A percentile compares a stretch with the other conserved stretches of the same genome.
phyloP scores from a whole-genome alignment of 2,888 invertebrate species.

The Mythimna impura region DNA sequence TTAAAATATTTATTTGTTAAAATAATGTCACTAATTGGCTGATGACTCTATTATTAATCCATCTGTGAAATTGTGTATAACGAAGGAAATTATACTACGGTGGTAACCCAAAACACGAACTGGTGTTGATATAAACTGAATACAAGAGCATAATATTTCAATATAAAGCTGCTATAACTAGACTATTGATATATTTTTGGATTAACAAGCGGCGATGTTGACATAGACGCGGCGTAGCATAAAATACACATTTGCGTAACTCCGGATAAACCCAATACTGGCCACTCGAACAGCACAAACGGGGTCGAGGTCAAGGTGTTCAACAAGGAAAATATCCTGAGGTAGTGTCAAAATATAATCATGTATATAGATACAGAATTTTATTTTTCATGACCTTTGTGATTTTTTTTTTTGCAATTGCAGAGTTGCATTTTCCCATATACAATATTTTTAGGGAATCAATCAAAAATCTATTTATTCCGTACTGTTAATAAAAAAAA shows the following conservation, averaged over 20 bases:
- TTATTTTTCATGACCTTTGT: conserved; percentile 34
- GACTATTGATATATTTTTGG: conserved; percentile 24
- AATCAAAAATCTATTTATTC: not conserved
- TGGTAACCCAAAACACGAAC: conserved; percentile 33
- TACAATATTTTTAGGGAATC: not conserved
- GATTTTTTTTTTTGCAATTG: conserved; percentile 20
- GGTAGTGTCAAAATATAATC: conserved; percentile 31
- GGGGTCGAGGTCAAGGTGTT: conserved; percentile 70
- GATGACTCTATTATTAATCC: not conserved
- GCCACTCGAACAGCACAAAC: conserved; percentile 59
- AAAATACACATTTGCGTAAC: conserved; percentile 65
- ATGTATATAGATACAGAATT: conserved; percentile 22
- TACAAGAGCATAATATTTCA: conserved; percentile 14
- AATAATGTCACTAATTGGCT: not conserved
- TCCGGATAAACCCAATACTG: conserved; percentile 64
- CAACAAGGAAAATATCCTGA: conserved; percentile 64
- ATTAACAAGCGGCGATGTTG: conserved; percentile 41
- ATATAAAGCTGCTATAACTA: conserved; percentile 5
- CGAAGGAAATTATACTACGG: conserved; percentile 10
- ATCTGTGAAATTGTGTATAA: not conserved
- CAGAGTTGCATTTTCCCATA: not conserved
- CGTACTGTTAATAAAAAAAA: no score
- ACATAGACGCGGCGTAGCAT: conserved; percentile 36
- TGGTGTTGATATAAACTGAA: conserved; percentile 33
- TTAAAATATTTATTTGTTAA: not conserved